Base-by-base conservation (phyloP, 2,888 invertebrate species). In the Agrochola circellaris region DNA sequence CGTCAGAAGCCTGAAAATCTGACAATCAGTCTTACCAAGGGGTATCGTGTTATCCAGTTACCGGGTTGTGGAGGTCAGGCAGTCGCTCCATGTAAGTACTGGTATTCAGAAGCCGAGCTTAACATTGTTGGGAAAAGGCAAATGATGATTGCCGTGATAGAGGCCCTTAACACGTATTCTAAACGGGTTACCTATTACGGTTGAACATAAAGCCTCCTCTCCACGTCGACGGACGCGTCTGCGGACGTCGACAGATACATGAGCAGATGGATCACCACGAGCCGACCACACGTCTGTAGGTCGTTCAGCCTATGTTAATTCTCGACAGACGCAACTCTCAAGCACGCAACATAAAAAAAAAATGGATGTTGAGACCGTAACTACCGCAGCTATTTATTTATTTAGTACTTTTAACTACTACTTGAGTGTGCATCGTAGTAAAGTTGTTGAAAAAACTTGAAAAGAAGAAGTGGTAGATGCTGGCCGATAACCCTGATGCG, bases 341-440 rank as follows among this genome's bases (percentile, higher is more conserved):
- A 2, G 15, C 23, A 54, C 1, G 34, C 9, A 20, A 20, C 30
- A 20, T 30, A 17, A 8, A 20, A 56, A 56, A 26, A 58, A 69
- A 58, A 34, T 69, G 34, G 42, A 69, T 48, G 17, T 61, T 48
- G 42, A 69, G 23, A 68, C 34, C 34, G 54, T 67, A 38, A 34
- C 34, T 68, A n/a, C 34, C 51, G 30, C 23, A 67, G 30, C 66
- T 34, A 51, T n/a, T n/a, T n/a, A n/a, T n/a, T n/a, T n/a, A n/a
- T n/a, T n/a, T n/a, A n/a, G n/a, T n/a, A n/a, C n/a, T n/a, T n/a
- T n/a, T n/a, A n/a, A n/a, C n/a, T n/a, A n/a, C n/a, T n/a, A 23
- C 23, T 54, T 23, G 54, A 9, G 54, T 23, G n/a, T 23, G 38
- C 54, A 54, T 54, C 54, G 1, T 23, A 23, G 23, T 54, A 54